These are phyloP conservation scores for Cyrtodaria siliqua DNA, from an alignment of 2,888 invertebrate species.

Conservation along the genomic window DNA sequence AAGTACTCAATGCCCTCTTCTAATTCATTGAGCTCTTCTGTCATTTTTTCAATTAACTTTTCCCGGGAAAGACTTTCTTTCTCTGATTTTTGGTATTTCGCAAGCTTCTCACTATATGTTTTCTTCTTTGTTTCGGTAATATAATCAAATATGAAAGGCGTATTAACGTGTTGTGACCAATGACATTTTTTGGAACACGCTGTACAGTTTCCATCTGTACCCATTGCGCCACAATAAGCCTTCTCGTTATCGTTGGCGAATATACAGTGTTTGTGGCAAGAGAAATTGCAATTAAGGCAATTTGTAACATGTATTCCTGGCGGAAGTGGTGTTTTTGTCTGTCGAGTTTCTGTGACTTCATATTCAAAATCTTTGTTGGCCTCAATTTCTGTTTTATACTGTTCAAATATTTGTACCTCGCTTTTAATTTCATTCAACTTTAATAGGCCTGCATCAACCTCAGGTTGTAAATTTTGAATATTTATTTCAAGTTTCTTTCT, in stretches of 20 bases:
- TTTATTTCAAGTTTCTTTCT: conserved; percentile 59
- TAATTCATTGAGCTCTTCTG: conserved; percentile 26
- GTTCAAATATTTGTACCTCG: conserved; percentile 39
- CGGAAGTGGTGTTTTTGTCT: conserved; percentile 29
- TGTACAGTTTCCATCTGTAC: conserved; percentile 32
- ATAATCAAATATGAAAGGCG: conserved; percentile 38
- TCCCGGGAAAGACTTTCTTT: conserved; percentile 24
- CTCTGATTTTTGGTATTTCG: conserved; percentile 34
- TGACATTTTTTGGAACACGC: conserved; percentile 38
- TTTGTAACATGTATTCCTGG: conserved; percentile 54
- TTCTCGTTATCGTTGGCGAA: conserved; percentile 45
- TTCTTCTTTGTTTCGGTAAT: conserved; percentile 17
- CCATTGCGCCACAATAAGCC: conserved; percentile 47
- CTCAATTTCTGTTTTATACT: conserved; percentile 41
- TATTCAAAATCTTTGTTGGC: conserved; percentile 53
- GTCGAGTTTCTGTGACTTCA: conserved; percentile 34
- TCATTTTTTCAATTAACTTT: conserved; percentile 32
- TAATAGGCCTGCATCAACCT: conserved; percentile 37
- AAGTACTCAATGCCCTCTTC: conserved; percentile 13
- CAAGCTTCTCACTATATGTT: conserved; percentile 35
- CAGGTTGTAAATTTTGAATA: conserved; percentile 39
- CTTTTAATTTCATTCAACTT: conserved; percentile 34
- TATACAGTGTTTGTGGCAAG: conserved; percentile 48
- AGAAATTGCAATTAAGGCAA: conserved; percentile 44
- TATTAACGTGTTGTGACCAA: conserved; percentile 52